Percentiles rank a stretch among this genome's conserved stretches.
phyloP scores from a whole-genome alignment of 1,140 invertebrate genomes.

The Drosophila tristis region DNA sequence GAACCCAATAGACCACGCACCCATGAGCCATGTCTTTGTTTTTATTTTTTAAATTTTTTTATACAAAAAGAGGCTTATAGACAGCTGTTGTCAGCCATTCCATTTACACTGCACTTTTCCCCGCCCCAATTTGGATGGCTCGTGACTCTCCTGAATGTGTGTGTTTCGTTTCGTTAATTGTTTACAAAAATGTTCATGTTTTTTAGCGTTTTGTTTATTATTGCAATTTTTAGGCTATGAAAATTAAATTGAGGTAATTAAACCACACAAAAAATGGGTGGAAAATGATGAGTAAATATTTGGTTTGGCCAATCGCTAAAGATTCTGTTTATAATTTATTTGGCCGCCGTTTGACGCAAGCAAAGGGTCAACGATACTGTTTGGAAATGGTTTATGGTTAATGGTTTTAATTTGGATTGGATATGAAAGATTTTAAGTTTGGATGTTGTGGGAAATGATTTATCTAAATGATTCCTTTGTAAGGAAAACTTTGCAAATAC shows the following conservation, averaged over 20 bases:
- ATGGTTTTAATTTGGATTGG: not conserved
- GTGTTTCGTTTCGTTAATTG: conserved; percentile 56
- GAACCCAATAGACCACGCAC: conserved; percentile 57
- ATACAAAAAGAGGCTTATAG: not conserved
- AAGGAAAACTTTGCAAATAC: too few species aligned
- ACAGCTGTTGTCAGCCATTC: conserved; percentile 56
- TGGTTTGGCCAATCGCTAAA: conserved; percentile 18
- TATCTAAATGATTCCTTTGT: not conserved
- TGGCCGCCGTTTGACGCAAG: conserved; percentile 44
- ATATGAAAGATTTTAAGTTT: not conserved
- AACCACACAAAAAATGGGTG: conserved; percentile 31
- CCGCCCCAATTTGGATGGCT: conserved; percentile 6
- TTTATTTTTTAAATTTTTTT: too few species aligned
- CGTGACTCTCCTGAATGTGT: conserved; percentile 43
- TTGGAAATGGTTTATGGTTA: not conserved
- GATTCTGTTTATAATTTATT: conserved; percentile 29
- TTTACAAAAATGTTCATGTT: conserved; percentile 57
- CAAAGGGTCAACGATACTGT: conserved; percentile 37
- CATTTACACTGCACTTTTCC: conserved; percentile 55
- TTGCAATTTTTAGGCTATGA: conserved; percentile 51
- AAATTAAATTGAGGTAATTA: conserved; percentile 70
- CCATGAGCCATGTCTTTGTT: conserved; percentile 31
- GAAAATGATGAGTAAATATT: conserved; percentile 56
- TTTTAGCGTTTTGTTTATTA: conserved; percentile 68
- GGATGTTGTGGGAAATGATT: too few species aligned